Evolutionary conservation across 2,888 invertebrate genomes (phyloP), one percentile per base, ranked within the genome.

Genomic region (Flexamia atlantica): DNA sequence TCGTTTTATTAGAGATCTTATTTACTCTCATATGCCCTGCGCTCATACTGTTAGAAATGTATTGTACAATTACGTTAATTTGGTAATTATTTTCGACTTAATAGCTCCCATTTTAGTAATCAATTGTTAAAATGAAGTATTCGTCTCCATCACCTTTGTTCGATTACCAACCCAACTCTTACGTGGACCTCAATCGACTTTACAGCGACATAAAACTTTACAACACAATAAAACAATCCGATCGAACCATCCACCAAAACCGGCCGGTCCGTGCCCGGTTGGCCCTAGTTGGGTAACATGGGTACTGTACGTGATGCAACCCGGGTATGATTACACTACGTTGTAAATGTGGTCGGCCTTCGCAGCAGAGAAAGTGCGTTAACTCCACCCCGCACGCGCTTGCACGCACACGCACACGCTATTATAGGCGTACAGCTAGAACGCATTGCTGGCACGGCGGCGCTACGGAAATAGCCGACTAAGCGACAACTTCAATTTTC

Each of bases 401-500:
- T 12, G 30, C 72, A 3, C 36, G 40, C 36, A 72, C 36, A 40
- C 36, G 40, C 40, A 23, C 57, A 23, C 79, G 79, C 79, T 79
- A 79, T 57, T 79, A 79, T 79, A 57, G 50, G 50, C 76, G 9
- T 50, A 76, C 20, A 57, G 79, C 79, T 50, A 74, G 25, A 28
- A 74, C 74, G 74, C 50, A 76, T 76, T 28, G 76, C 76, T 79
- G 79, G 79, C 79, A 57, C 30, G 4, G 32, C 53, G 57, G 12
- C 23, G 57, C 9, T n/a, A 30, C 79, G 25, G 12, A 57, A 79
- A 79, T 79, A 79, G 46, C 50, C 17, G 28, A 14, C 28, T 46
- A 76, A 76, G 79, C 32, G 79, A 57, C 79, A 79, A 53, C 32
- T 79, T 79, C 79, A 79, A 57, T 79, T 79, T 32, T 79, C 32